Evolutionary conservation across 2,888 invertebrate species (phyloP), one percentile per base, ranked within the genome.

Genomic region (Calameuta pallipes): DNA sequence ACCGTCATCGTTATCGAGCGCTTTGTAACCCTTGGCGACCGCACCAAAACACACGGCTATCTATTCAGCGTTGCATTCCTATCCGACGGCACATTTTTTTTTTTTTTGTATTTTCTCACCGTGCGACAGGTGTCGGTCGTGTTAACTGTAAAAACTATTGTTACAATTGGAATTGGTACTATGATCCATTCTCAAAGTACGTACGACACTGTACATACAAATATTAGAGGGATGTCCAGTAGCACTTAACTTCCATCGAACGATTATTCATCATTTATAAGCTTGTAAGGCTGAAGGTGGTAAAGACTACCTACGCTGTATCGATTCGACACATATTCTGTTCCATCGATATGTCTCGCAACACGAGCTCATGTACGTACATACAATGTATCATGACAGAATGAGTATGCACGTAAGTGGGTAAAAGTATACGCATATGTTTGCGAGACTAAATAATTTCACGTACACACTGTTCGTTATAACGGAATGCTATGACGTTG

Each of bases 291-390:
- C 4, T 23, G 71, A 71, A 31, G 71, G 71, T 71, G 71, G 71
- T 34, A 71, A 71, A 71, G 71, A 71, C 71, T 34, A 31, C 71
- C 71, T 33, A 71, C 71, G 71, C 71, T 35, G 56, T 87, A 89
- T 89, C 89, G 90, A 90, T 90, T 90, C 86, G 89, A 85, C 90
- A 89, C 88, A 90, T 86, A 90, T 90, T 88, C 84, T 79, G 78
- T 81, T 82, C 79, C 85, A 86, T 88, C 87, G 86, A 88, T 87
- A 86, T 78, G 71, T 71, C 41, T 71, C 41, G 41, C 41, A 56
- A 56, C 41, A 56, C 56, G 56, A 56, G 23, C 56, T 23, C 56
- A 0, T 9, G 56, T 56, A 56, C 15, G 15, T 41, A 41, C 56
- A 56, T 15, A 41, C 56, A 56, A 56, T 56, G 56, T 56, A 56